Conservation (phyloP, 2,113 vertebrate species). For the Glareola pratincola region DNA sequence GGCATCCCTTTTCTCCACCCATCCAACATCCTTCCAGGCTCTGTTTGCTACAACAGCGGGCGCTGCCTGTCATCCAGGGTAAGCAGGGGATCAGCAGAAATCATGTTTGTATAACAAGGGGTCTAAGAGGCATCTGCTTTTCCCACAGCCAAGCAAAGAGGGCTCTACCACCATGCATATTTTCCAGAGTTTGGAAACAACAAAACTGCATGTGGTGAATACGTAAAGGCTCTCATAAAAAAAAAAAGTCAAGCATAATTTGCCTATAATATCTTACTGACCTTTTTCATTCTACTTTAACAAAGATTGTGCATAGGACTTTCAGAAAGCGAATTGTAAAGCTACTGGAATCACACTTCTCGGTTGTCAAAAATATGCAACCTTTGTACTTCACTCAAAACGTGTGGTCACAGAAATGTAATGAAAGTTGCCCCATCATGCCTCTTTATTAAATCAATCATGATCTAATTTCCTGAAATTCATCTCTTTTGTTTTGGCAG, state of each 20-base stretch:
- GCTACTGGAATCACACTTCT: background rate
- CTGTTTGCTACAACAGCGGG: background rate
- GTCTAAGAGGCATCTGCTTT: background rate
- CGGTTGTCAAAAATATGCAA: background rate
- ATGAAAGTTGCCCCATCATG: slow-evolving; percentile 27
- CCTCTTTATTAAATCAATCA: slow-evolving; percentile 63
- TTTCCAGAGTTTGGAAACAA: background rate
- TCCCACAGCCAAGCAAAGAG: background rate
- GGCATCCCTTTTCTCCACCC: background rate
- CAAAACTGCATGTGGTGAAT: fast-evolving
- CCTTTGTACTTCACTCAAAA: background rate
- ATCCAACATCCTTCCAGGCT: background rate
- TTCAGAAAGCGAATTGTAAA: background rate
- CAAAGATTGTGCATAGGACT: background rate
- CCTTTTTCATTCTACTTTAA: background rate
- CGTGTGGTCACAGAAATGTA: background rate
- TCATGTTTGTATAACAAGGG: background rate
- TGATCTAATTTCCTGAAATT: slow-evolving; percentile 44
- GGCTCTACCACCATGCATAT: background rate
- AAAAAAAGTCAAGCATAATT: background rate
- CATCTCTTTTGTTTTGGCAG: slow-evolving; percentile 21
- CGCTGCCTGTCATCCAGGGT: background rate
- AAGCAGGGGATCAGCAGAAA: background rate
- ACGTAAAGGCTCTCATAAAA: background rate
- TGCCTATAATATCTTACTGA: background rate